phyloP scores from a whole-genome alignment of 2,113 vertebrate species.

The Cygnus atratus region DNA sequence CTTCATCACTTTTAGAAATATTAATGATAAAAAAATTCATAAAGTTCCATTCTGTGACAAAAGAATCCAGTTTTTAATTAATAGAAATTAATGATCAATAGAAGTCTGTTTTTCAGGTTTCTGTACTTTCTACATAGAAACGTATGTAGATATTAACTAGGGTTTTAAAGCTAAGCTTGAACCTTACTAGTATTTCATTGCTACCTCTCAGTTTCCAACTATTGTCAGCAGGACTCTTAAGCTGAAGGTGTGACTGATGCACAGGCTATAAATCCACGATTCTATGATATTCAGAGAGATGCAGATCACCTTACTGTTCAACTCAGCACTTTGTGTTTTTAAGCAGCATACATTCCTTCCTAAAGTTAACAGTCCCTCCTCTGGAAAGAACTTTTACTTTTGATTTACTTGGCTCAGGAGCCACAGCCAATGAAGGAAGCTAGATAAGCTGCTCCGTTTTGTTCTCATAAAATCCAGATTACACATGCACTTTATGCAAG shows the following conservation, averaged over 20 bases:
- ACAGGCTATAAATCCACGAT: neutral
- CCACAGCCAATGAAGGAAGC: neutral
- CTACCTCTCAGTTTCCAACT: neutral
- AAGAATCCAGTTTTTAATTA: neutral
- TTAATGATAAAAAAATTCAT: neutral
- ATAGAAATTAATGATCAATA: neutral
- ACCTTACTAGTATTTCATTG: neutral
- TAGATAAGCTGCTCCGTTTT: constrained; percentile 32
- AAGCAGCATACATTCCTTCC: neutral
- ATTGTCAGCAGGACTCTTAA: neutral
- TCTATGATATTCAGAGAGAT: neutral
- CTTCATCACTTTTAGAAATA: neutral
- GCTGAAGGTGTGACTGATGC: neutral
- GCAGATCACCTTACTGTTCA: neutral
- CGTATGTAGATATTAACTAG: neutral
- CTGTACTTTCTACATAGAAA: neutral
- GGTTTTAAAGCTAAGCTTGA: neutral
- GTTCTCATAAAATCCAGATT: constrained; percentile 10
- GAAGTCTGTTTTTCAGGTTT: neutral
- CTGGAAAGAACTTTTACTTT: neutral
- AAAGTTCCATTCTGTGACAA: neutral
- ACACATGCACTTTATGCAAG: neutral
- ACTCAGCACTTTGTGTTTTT: neutral
- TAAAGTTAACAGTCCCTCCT: neutral
- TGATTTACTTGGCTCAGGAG: constrained; percentile 5